phyloP scores from a whole-genome alignment of 2,797 vertebrate genomes.

The Thunnus albacares region DNA sequence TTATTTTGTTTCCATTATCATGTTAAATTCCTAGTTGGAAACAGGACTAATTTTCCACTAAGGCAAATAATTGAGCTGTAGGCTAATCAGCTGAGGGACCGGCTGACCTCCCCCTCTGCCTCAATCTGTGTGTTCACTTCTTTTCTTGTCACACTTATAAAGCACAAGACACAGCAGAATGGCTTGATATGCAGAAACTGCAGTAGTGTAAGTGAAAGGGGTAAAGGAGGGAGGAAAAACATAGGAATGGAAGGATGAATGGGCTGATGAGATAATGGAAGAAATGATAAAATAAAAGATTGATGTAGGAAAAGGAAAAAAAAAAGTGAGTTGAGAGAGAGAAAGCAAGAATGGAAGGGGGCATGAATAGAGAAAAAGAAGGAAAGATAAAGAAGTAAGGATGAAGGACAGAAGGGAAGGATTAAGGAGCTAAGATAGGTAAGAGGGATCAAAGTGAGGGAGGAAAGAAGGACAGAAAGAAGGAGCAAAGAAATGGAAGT shows the following conservation, averaged over 20 bases:
- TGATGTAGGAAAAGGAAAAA: background rate
- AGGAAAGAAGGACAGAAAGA: background rate
- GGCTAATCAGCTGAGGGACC: conserved; percentile 40
- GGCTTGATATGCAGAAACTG: conserved; percentile 35
- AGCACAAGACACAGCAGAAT: background rate
- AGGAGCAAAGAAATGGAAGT: background rate
- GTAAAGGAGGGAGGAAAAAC: background rate
- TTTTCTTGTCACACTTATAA: conserved; percentile 29
- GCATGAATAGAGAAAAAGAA: background rate
- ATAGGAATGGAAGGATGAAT: conserved; percentile 4
- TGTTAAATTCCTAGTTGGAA: conserved; percentile 46
- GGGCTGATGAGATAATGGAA: conserved; percentile 3
- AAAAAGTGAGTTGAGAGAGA: background rate
- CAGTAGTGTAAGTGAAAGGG: conserved; percentile 14
- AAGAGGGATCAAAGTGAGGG: background rate
- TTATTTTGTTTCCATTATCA: conserved; percentile 62
- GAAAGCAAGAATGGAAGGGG: background rate
- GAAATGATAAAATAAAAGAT: conserved; percentile 3
- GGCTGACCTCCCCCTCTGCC: conserved; percentile 35
- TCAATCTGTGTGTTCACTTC: conserved; percentile 14
- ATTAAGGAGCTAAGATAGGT: background rate
- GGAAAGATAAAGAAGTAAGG: background rate
- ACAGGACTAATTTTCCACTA: conserved; percentile 36
- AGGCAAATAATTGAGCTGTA: conserved; percentile 50
- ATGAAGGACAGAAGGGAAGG: background rate